Evolutionary conservation across 2,888 invertebrate species (phyloP).

Genomic region (Vesta saturnalis): DNA sequence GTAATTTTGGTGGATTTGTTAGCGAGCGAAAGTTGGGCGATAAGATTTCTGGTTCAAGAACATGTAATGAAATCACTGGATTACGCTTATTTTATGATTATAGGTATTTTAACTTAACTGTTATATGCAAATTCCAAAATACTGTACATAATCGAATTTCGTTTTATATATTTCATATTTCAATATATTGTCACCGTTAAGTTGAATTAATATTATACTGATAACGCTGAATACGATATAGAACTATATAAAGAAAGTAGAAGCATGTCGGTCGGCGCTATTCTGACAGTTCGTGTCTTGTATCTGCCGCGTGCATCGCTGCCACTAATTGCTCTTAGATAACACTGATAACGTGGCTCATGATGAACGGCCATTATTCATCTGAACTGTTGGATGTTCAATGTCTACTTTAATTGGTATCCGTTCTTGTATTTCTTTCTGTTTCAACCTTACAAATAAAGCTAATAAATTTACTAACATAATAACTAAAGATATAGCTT

Average conservation of each 20-base stretch:
- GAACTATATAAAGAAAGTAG: constrained; percentile 27
- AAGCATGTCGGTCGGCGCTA: constrained; percentile 47
- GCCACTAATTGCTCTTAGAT: constrained; percentile 56
- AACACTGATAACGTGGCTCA: constrained; percentile 53
- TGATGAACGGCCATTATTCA: constrained; percentile 53
- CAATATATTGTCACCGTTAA: constrained; percentile 19
- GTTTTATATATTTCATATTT: constrained; percentile 17
- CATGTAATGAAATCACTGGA: constrained; percentile 44
- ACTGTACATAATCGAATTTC: constrained; percentile 1
- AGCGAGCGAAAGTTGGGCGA: constrained; percentile 52
- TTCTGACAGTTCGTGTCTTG: constrained; percentile 55
- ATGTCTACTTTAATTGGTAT: constrained; percentile 51
- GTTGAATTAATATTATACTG: constrained; percentile 14
- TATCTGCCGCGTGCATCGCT: constrained; percentile 54
- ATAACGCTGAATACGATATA: constrained; percentile 5
- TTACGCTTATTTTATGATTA: constrained; percentile 40
- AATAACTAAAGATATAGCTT: not conserved
- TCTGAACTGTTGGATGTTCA: constrained; percentile 49
- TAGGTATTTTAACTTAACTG: constrained; percentile 24
- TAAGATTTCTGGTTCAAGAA: constrained; percentile 54
- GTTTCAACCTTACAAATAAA: not conserved
- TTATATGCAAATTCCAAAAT: constrained; percentile 17
- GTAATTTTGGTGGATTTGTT: constrained; percentile 52
- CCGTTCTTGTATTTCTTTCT: constrained; percentile 44
- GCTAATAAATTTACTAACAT: not conserved